Evolutionary conservation across 2,888 invertebrate species (phyloP), one percentile per base, ranked within the genome.

Genomic region (Cantharis rufa): DNA sequence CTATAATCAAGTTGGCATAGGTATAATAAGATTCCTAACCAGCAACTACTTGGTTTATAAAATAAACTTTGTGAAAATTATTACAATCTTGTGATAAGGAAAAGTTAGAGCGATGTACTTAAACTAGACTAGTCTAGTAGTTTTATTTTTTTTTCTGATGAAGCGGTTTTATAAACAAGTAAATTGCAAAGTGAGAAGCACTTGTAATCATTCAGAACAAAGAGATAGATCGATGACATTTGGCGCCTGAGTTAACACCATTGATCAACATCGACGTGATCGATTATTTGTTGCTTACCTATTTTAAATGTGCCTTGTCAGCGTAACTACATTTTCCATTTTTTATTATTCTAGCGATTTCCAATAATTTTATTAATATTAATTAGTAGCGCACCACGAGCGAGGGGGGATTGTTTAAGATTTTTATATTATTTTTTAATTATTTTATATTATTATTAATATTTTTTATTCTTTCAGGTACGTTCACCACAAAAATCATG

Each of bases 181-280:
- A 71, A 70, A 75, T 70, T 75, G 69, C 71, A 72, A 69, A 69
- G 71, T 68, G 69, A 71, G 68, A 27, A 32, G 62, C 32, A 71
- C 48, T 16, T 70, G 48, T 69, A 70, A 75, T 66, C 70, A 69
- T 69, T 69, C 28, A 76, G 76, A 76, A 76, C 76, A 76, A 76
- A 76, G 76, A 76, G 76, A 21, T 66, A 66, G 72, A 76, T 76
- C 72, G 72, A 76, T 76, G 72, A 76, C 76, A 76, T 76, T 76
- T 76, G 72, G 76, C 72, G 76, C 76, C 76, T 76, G 76, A 76
- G 76, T 76, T 76, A 69, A 48, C 76, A 76, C 76, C 76, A 76
- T 63, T 72, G 76, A 76, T 72, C 70, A 72, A 72, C 72, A 72
- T 15, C 72, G 70, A 76, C 76, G 76, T 76, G 76, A 76, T 72